Evolutionary conservation across 2,888 invertebrate species (phyloP), one percentile per base, ranked within the genome.

Genomic region (Ethmia dodecea): DNA sequence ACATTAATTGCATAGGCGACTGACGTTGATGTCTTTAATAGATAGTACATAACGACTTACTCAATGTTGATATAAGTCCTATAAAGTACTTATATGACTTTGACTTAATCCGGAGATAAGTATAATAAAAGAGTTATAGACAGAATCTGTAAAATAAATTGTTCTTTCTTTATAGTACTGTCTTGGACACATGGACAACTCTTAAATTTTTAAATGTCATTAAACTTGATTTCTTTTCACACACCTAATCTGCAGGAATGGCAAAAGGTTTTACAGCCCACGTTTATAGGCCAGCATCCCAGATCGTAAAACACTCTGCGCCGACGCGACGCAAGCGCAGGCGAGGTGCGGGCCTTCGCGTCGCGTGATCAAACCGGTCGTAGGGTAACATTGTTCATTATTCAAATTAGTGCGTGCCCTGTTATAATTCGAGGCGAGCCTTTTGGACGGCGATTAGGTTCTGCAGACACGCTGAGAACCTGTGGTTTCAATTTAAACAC

Each of bases 341-440:
- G 9, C 22, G 40, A 26, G 26, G 10, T 26, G 33, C 40, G 42
- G 35, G 11, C 26, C 11, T 6, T 31, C 35, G 50, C 51, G 55
- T 73, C 66, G 73, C 74, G 74, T 77, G 77, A 72, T 67, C 56
- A 57, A 70, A 80, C 80, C 76, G 75, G 80, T 80, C 64, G 43
- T 53, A 50, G 60, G 69, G 68, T 70, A 73, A 78, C 77, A 77
- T 74, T 75, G 75, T 80, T 75, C 80, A 78, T 80, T 80, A 81
- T 81, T 80, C 73, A 80, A 80, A 80, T 81, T 78, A 78, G 72
- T 75, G 69, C 75, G 70, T 72, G 76, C 65, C 31, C 35, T 77
- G 75, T 68, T 77, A 73, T 75, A 73, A 74, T 75, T 76, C 66
- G 68, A 71, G 59, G 52, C 67, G 60, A 61, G 61, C 66, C 61